Percentiles rank a stretch among this genome's conserved stretches.
Evolutionary conservation across 2,888 invertebrate species (phyloP).

Genomic region (Tetranychus piercei): DNA sequence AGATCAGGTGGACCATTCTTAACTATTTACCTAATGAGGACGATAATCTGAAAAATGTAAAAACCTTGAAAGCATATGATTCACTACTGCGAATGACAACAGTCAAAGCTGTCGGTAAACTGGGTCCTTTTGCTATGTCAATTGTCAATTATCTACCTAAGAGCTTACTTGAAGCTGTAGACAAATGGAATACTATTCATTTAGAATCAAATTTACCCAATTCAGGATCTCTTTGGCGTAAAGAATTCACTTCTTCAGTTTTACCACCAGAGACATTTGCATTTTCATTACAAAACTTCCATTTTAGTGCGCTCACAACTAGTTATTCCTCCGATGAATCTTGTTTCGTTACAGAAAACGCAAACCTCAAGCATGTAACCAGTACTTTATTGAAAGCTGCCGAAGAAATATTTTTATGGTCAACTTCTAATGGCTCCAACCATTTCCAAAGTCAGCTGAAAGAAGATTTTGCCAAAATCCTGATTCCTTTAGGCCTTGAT

Average conservation of each 20-base stretch:
- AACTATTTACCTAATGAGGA: constrained; percentile 25
- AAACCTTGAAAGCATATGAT: constrained; percentile 35
- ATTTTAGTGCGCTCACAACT: constrained; percentile 3
- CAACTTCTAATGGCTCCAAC: background rate
- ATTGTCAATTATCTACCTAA: constrained; percentile 41
- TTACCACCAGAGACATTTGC: constrained; percentile 11
- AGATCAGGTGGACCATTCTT: constrained; percentile 22
- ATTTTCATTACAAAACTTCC: constrained; percentile 5
- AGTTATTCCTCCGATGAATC: constrained; percentile 1
- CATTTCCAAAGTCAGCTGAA: background rate
- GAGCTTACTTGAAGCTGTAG: constrained; percentile 40
- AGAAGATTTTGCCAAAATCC: constrained; percentile 23
- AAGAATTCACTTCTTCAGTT: constrained; percentile 11
- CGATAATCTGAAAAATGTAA: constrained; percentile 34
- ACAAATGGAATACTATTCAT: constrained; percentile 41
- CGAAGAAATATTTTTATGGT: constrained; percentile 12
- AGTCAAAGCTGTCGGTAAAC: constrained; percentile 31
- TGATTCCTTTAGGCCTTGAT: constrained; percentile 58
- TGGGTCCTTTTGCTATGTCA: constrained; percentile 35
- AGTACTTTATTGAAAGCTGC: constrained; percentile 9
- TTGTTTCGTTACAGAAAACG: background rate
- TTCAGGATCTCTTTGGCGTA: constrained; percentile 6
- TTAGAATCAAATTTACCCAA: constrained; percentile 1
- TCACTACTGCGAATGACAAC: constrained; percentile 36
- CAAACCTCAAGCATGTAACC: constrained; percentile 11